Evolutionary conservation across 2,113 vertebrate genomes (phyloP), one percentile per base, ranked within the genome.

Genomic region (Poeciliopsis retropinna): DNA sequence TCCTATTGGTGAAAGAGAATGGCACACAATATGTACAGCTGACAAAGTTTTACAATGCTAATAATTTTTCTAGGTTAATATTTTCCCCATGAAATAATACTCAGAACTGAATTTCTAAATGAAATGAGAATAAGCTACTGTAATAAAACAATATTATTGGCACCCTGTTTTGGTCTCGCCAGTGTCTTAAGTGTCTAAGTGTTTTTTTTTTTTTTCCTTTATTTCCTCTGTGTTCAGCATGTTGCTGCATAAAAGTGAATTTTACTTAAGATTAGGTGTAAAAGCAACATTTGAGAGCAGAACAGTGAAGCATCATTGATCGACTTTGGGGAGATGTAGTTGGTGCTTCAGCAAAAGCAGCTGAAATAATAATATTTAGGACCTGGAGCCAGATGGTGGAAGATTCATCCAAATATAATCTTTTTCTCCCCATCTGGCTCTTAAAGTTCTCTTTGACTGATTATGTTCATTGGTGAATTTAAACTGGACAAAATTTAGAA

Each of bases 291-390:
- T 30, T 29, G 39, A 29, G 17, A 57, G 51, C 51, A 57, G 22
- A 57, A n/a, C 2, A n/a, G 28, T 70, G 22, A 71, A 75, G n/a
- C 47, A 64, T 72, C 25, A 64, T 27, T 39, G 71, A 75, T 47
- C 27, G 5, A 57, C 37, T 63, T 29, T 7, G 54, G 47, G 34
- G 22, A 62, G 54, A 54, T 31, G 3, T n/a, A 66, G 28, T 12
- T 51, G 51, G 10, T 73, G 27, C 27, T 44, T 27, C 37, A 61
- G 73, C 54, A 47, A 61, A 75, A 67, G 7, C 62, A 17, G 7
- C 57, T 14, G 8, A 70, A 63, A 9, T 62, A 28, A 47, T 3
- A 75, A 31, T 31, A 63, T 64, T 64, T 47, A 51, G 5, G 4
- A 1, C 39, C 25, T 29, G 60, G 9, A 70, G 28, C 30, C 37